phyloP scores from a whole-genome alignment of 2,113 vertebrate genomes.

The Tychaedon coryphoeus region DNA sequence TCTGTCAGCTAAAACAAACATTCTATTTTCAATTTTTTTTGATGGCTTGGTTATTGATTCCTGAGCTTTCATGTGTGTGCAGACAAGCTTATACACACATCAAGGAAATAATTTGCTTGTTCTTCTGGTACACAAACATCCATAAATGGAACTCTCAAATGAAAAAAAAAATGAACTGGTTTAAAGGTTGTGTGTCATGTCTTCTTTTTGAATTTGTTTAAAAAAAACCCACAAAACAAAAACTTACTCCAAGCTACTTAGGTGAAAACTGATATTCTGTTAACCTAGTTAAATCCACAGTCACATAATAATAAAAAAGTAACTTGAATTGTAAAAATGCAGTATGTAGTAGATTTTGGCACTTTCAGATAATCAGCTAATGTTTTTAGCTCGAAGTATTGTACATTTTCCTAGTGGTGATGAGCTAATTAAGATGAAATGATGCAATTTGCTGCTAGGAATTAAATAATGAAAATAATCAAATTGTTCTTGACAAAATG shows the following conservation, averaged over 20 bases:
- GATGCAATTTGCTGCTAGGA: neutral
- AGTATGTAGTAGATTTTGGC: neutral
- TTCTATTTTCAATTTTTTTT: neutral
- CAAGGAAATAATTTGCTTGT: neutral
- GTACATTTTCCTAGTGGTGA: neutral
- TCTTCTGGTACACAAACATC: neutral
- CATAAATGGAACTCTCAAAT: neutral
- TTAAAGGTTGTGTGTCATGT: neutral
- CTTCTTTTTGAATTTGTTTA: neutral
- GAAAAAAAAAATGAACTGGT: neutral
- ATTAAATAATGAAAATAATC: conserved; percentile 1
- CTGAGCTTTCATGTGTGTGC: neutral
- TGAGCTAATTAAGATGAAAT: neutral
- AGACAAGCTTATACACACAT: neutral
- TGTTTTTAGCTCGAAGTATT: neutral
- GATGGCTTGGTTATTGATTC: neutral
- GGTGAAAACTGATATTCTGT: neutral
- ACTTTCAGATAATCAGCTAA: neutral
- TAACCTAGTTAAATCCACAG: neutral
- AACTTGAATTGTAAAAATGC: neutral
- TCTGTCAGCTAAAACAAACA: neutral
- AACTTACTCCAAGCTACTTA: neutral
- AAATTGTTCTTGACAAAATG: neutral
- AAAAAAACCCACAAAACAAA: accelerated
- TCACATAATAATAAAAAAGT: neutral